phyloP scores from a whole-genome alignment of 2,888 invertebrate genomes.

The Melinopterus prodromus region DNA sequence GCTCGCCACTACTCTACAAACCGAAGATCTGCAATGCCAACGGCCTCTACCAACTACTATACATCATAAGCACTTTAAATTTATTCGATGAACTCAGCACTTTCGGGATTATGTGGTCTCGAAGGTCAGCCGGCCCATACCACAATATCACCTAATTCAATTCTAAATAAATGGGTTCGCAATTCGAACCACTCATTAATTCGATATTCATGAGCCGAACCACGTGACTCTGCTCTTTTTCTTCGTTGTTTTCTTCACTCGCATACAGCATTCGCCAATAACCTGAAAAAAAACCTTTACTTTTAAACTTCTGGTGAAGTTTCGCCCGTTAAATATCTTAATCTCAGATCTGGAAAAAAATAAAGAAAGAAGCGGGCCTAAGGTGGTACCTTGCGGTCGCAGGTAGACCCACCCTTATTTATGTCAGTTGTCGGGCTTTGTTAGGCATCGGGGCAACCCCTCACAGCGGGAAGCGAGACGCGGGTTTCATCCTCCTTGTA shows the following conservation, averaged over 20 bases:
- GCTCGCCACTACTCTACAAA: too few relatives aligned
- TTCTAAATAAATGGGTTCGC: not conserved
- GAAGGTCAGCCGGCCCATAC: not conserved
- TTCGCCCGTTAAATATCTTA: too few relatives aligned
- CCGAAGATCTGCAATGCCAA: not conserved
- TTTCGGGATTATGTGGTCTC: not conserved
- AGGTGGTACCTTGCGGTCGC: too few relatives aligned
- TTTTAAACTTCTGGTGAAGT: too few relatives aligned
- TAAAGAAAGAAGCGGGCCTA: too few relatives aligned
- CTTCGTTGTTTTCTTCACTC: not conserved
- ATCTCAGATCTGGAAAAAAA: too few relatives aligned
- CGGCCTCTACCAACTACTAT: not conserved
- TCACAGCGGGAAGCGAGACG: too few relatives aligned
- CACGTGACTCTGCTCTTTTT: not conserved
- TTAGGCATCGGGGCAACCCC: too few relatives aligned
- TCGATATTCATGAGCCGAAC: not conserved
- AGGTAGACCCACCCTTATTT: too few relatives aligned
- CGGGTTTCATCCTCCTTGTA: too few relatives aligned
- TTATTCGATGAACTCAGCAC: not conserved
- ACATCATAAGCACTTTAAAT: conserved; percentile 4
- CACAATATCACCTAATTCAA: not conserved
- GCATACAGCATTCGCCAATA: not conserved
- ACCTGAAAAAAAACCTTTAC: too few relatives aligned
- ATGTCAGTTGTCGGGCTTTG: too few relatives aligned
- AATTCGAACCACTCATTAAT: not conserved